phyloP scores from a whole-genome alignment of 2,797 vertebrate genomes.

The Clarias fuscus region DNA sequence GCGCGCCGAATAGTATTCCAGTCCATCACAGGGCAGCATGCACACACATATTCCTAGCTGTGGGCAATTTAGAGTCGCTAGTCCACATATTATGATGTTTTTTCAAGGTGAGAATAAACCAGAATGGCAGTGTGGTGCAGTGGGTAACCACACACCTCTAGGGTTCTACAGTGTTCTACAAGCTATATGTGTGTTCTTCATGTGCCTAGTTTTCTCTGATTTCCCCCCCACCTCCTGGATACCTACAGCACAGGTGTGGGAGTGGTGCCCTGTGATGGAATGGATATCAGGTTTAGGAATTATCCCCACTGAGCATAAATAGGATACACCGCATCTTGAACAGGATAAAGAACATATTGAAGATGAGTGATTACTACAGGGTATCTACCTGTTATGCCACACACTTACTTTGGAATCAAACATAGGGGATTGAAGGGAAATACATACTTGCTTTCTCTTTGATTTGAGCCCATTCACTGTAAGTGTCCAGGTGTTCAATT shows the following conservation, averaged over 20 bases:
- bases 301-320: background rate
- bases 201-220: background rate
- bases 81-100: background rate
- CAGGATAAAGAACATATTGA: background rate
- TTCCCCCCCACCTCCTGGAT: background rate
- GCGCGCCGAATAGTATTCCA: too few species aligned
- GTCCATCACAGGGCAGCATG: background rate
- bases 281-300: background rate
- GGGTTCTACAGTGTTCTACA: background rate
- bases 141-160: background rate
- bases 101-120: background rate
- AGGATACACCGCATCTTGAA: background rate
- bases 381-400: background rate
- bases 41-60: background rate
- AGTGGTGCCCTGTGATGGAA: background rate
- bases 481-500: conserved; percentile 82
- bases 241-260: background rate
- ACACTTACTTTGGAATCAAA: too few species aligned
- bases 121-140: background rate
- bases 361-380: background rate
- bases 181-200: background rate
- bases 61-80: background rate
- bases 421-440: background rate
- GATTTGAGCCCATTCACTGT: conserved; percentile 79
- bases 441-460: conserved; percentile 82